These are phyloP conservation scores for Adela reaumurella DNA, from an alignment of 2,888 invertebrate genomes.

Conservation along the genomic window DNA sequence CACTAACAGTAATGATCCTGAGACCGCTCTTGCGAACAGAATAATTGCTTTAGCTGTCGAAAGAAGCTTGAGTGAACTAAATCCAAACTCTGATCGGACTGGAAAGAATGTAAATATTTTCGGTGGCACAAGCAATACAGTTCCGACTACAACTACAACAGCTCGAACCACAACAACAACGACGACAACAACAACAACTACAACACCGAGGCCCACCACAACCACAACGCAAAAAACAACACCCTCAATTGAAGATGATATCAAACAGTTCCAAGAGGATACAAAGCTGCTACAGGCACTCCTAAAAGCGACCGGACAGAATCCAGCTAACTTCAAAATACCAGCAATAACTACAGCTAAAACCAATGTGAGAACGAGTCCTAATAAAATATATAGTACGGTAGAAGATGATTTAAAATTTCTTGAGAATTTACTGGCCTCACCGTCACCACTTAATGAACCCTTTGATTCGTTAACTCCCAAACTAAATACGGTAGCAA, in stretches of 20 bases:
- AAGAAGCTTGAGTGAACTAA: constrained; percentile 43
- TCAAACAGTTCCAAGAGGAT: constrained; percentile 48
- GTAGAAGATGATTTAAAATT: constrained; percentile 29
- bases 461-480: constrained; percentile 32
- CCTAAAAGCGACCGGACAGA: constrained; percentile 44
- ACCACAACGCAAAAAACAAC: constrained; percentile 15
- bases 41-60: constrained; percentile 55
- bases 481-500: constrained; percentile 16
- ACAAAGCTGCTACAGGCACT: constrained; percentile 44
- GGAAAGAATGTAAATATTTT: constrained; percentile 27
- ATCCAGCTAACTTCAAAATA: constrained; percentile 43
- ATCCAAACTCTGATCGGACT: constrained; percentile 25
- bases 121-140: constrained; percentile 19
- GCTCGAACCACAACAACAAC: constrained; percentile 13
- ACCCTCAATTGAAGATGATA: constrained; percentile 43
- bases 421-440: constrained; percentile 33
- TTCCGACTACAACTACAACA: constrained; percentile 23
- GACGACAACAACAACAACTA: constrained; percentile 19
- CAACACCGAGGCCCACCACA: constrained; percentile 15
- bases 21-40: constrained; percentile 47
- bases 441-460: constrained; percentile 34
- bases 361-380: constrained; percentile 21
- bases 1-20: constrained; percentile 36
- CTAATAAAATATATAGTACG: constrained; percentile 22
- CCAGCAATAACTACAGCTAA: constrained; percentile 26